phyloP scores from a whole-genome alignment of 2,113 vertebrate species.

The Burhinus oedicnemus region DNA sequence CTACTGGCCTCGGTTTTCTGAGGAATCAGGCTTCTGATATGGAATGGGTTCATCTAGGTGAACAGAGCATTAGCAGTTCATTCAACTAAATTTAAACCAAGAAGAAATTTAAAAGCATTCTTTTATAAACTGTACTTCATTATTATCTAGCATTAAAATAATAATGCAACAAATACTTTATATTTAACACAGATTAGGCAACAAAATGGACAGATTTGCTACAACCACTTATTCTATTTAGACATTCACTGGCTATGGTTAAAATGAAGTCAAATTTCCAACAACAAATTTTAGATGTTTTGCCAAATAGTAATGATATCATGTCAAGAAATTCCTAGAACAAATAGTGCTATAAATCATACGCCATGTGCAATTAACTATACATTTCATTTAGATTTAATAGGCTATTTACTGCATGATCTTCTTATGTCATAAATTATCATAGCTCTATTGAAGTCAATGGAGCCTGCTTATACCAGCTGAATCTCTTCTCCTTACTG shows the following conservation, averaged over 20 bases:
- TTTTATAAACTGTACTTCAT: neutral
- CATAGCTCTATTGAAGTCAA: neutral
- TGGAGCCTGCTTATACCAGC: neutral
- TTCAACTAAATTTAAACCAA: neutral
- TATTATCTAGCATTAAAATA: neutral
- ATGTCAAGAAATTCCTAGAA: neutral
- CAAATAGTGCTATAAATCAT: neutral
- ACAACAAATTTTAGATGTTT: neutral
- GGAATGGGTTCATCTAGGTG: neutral
- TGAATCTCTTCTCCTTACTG: neutral
- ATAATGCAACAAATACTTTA: neutral
- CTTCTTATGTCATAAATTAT: conserved; percentile 4
- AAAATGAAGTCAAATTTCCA: neutral
- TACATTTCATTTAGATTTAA: conserved; percentile 40
- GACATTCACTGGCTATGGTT: neutral
- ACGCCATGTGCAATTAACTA: neutral
- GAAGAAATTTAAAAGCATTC: neutral
- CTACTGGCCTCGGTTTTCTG: neutral
- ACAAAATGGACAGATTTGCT: neutral
- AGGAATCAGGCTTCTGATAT: neutral
- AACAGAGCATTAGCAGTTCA: neutral
- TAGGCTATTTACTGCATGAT: conserved; percentile 37
- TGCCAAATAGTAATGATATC: neutral
- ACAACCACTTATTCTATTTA: neutral
- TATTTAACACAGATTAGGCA: neutral